A percentile compares a stretch with the other conserved stretches of the same genome.
Conservation (phyloP, 2,797 vertebrate species). For the Acanthurus leucopareius region DNA sequence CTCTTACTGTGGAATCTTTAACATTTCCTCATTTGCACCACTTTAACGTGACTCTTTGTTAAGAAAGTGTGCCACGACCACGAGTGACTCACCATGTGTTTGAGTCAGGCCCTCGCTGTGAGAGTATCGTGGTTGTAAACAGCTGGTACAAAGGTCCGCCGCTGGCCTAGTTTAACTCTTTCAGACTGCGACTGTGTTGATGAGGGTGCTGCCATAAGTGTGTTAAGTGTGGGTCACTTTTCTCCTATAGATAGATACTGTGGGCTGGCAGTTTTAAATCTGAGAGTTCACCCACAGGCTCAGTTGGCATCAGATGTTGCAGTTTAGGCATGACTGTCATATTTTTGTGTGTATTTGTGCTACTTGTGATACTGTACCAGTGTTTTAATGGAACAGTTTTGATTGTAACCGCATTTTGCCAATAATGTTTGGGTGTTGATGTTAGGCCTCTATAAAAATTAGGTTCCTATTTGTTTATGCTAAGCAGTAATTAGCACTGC, state of each 20-base stretch:
- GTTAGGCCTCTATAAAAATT: neutral
- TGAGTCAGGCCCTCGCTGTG: neutral
- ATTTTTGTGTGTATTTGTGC: neutral
- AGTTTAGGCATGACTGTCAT: neutral
- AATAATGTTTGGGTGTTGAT: neutral
- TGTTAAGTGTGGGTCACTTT: slow-evolving; percentile 16
- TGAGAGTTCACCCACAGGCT: neutral
- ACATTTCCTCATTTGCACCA: neutral
- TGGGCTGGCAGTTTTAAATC: slow-evolving; percentile 4
- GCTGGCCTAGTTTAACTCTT: slow-evolving; percentile 54
- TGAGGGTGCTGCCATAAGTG: neutral
- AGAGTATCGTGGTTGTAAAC: slow-evolving; percentile 56
- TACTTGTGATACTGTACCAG: neutral
- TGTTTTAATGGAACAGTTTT: neutral
- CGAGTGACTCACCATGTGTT: slow-evolving; percentile 43
- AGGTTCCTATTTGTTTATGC: neutral
- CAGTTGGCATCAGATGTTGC: neutral
- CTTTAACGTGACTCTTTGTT: neutral
- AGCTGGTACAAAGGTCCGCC: slow-evolving; percentile 62
- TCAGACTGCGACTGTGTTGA: slow-evolving; percentile 11
- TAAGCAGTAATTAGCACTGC: neutral
- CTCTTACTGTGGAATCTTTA: neutral
- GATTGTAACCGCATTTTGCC: neutral
- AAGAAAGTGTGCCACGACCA: slow-evolving; percentile 20
- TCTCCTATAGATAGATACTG: neutral